phyloP scores from a whole-genome alignment of 2,888 invertebrate genomes.

The Epinotia nisella region DNA sequence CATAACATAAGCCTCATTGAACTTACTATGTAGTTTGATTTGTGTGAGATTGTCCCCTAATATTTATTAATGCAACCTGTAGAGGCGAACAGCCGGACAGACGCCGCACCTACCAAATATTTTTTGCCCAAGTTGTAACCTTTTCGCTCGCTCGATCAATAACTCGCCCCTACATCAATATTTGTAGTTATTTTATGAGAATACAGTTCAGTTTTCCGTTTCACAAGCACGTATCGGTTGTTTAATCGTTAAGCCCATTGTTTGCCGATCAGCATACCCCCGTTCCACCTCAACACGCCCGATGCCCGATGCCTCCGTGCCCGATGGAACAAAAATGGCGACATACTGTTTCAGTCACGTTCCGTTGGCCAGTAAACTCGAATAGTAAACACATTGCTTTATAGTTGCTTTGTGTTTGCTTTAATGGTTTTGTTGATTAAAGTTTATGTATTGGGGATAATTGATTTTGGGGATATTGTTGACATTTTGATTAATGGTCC shows the following conservation, averaged over 20 bases:
- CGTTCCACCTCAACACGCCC: constrained; percentile 1
- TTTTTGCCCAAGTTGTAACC: no score
- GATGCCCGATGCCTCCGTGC: no score
- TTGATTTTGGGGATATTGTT: neutral
- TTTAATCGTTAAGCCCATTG: constrained; percentile 11
- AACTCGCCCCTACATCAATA: no score
- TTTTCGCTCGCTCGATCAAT: no score
- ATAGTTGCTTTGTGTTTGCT: neutral
- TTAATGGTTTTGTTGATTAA: constrained; percentile 11
- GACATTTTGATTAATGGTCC: neutral
- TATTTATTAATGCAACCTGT: no score
- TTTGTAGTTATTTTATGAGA: no score
- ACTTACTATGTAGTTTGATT: no score
- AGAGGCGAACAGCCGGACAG: no score
- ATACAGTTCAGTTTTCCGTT: neutral
- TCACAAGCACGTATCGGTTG: constrained; percentile 5
- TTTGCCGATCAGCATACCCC: constrained; percentile 26
- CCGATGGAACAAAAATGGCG: constrained; percentile 25
- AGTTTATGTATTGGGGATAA: neutral
- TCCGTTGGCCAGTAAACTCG: neutral
- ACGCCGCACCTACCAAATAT: no score
- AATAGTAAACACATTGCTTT: constrained; percentile 12
- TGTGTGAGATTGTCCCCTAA: no score
- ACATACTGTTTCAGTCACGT: constrained; percentile 22
- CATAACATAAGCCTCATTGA: no score